Conservation (phyloP, 2,888 invertebrate genomes). For the Azorinus chamasolen region DNA sequence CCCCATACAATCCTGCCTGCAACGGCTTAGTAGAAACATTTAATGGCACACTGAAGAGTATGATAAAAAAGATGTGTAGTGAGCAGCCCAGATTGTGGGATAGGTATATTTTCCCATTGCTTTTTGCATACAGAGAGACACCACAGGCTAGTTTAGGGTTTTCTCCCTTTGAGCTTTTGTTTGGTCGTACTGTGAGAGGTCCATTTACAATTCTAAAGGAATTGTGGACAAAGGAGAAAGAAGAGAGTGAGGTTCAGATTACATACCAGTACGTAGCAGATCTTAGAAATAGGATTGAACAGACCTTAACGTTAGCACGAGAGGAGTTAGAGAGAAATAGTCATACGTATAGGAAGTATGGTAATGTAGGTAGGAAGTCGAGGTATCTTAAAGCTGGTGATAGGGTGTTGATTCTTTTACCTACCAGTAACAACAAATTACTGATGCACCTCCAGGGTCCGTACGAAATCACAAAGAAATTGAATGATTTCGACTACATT, state of each 20-base stretch:
- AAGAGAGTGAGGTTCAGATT: neutral
- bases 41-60: conserved; percentile 62
- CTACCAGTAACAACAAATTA: conserved; percentile 63
- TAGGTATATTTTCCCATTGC: too few relatives aligned
- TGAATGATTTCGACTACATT: too few relatives aligned
- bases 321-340: conserved; percentile 16
- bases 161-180: conserved; percentile 64
- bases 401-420: conserved; percentile 60
- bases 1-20: conserved; percentile 61
- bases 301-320: conserved; percentile 36
- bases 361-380: conserved; percentile 41
- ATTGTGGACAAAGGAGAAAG: neutral
- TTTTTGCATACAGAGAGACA: too few relatives aligned
- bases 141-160: too few relatives aligned
- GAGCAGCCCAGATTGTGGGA: too few relatives aligned
- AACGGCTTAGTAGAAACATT: too few relatives aligned
- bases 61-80: conserved; percentile 42
- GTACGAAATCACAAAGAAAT: conserved; percentile 9
- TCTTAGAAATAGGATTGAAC: conserved; percentile 51
- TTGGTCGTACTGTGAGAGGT: conserved; percentile 59
- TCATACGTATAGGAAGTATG: conserved; percentile 35
- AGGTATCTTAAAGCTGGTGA: conserved; percentile 46
- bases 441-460: conserved; percentile 58
- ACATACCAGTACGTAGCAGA: conserved; percentile 39
- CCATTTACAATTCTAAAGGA: conserved; percentile 56